phyloP scores from a whole-genome alignment of 2,113 vertebrate species.

The Leucopsar rothschildi region DNA sequence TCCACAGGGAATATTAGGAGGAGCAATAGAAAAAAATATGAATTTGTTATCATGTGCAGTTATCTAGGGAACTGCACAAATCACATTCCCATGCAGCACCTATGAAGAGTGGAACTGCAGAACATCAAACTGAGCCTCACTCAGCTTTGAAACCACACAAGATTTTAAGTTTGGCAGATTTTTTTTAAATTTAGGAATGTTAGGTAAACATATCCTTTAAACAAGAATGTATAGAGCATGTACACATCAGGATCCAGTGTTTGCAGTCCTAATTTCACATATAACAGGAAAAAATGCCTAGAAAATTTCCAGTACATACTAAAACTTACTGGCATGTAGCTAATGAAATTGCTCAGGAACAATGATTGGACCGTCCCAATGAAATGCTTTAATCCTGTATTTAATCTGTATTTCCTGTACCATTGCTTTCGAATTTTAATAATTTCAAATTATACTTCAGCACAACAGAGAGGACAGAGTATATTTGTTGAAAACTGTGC shows the following conservation, averaged over 20 bases:
- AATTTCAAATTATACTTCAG: background rate
- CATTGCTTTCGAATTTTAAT: background rate
- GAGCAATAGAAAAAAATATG: background rate
- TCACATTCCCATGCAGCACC: background rate
- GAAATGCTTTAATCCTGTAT: background rate
- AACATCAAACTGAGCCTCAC: background rate
- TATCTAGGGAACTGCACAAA: background rate
- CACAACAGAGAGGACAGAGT: background rate
- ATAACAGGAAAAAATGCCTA: background rate
- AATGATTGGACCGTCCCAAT: background rate
- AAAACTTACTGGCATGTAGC: background rate
- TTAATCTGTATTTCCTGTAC: background rate
- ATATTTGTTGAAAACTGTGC: background rate
- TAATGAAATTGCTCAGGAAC: background rate
- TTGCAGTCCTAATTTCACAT: background rate
- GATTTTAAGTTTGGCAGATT: background rate
- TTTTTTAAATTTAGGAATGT: background rate
- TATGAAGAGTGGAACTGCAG: background rate
- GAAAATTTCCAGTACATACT: background rate
- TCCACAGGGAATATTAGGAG: background rate
- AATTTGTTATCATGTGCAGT: background rate
- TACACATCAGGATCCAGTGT: background rate
- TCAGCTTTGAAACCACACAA: background rate
- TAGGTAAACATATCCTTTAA: background rate
- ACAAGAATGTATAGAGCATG: background rate